Evolutionary conservation across 2,888 invertebrate genomes (phyloP), one percentile per base, ranked within the genome.

Genomic region (Trisateles emortualis): DNA sequence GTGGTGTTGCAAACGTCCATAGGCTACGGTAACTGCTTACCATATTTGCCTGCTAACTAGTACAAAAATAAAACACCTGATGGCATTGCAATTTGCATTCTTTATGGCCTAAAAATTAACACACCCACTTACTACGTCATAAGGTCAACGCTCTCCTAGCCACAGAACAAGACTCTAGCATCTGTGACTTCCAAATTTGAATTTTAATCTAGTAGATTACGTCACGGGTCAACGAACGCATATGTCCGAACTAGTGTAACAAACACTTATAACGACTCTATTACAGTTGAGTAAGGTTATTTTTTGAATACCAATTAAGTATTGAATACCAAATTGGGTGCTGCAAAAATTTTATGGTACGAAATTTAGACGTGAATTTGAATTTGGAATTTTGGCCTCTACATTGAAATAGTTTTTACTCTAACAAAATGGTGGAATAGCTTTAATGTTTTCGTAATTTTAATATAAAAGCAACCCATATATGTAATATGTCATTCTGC

Each of bases 111-210:
- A 33, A 44, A 40, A 33, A 44, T 47, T 56, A 59, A 68, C 69
- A 77, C 75, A 73, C 70, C 74, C 78, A 78, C 76, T 50, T 48
- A n/a, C n/a, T 70, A 81, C 81, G 81, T 83, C 82, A 83, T 57
- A n/a, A 61, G 74, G 62, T 79, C 74, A 72, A 71, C 42, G 70
- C 36, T 63, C 75, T 45, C 29, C 68, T 77, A 79, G 60, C 76
- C 72, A 72, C 70, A 66, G 66, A 71, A 74, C 82, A 72, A 80
- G 79, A 75, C 74, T 79, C 77, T 75, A 78, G n/a, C n/a, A n/a
- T n/a, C n/a, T n/a, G n/a, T n/a, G n/a, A n/a, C 74, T 86, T 78
- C 85, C 79, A 83, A 89, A 87, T 88, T 87, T 86, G 84, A 89
- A 88, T 88, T 88, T 87, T 86, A 84, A 86, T 88, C 84, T 87